Conservation (phyloP, 2,888 invertebrate genomes). For the Teleiodes luculella region DNA sequence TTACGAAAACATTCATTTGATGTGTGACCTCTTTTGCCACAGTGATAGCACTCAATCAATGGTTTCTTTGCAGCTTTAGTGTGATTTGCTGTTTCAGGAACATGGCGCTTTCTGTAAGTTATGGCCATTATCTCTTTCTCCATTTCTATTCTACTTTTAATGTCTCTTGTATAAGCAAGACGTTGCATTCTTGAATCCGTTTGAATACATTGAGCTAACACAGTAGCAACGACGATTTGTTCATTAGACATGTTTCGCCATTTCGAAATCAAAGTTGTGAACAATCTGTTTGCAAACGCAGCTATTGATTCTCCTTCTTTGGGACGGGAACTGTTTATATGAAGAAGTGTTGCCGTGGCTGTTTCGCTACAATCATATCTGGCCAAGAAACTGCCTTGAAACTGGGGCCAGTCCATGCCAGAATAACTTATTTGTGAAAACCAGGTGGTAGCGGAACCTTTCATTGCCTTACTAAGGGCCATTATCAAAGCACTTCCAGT, state of each 20-base stretch:
- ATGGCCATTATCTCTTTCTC: slow-evolving; percentile 16
- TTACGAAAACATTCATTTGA: too few species aligned
- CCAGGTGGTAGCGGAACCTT: slow-evolving; percentile 18
- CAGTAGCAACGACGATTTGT: not conserved
- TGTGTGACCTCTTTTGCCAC: too few species aligned
- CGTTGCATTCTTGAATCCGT: not conserved
- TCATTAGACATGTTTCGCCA: not conserved
- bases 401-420: slow-evolving; percentile 21
- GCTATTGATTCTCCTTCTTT: slow-evolving; percentile 3
- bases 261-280: not conserved
- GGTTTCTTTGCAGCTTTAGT: not conserved
- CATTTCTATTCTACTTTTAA: slow-evolving; percentile 7
- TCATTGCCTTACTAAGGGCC: slow-evolving; percentile 18
- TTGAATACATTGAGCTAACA: not conserved
- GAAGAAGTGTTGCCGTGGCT: not conserved
- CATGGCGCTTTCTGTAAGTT: slow-evolving; percentile 10
- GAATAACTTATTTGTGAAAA: slow-evolving; percentile 15
- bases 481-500: slow-evolving; percentile 8
- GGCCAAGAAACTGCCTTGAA: slow-evolving; percentile 16
- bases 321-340: not conserved
- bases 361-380: not conserved
- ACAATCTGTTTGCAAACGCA: not conserved
- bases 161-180: not conserved
- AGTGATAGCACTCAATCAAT: too few species aligned
- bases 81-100: not conserved